phyloP scores from a whole-genome alignment of 1,140 invertebrate genomes.

The Anastrepha ludens region DNA sequence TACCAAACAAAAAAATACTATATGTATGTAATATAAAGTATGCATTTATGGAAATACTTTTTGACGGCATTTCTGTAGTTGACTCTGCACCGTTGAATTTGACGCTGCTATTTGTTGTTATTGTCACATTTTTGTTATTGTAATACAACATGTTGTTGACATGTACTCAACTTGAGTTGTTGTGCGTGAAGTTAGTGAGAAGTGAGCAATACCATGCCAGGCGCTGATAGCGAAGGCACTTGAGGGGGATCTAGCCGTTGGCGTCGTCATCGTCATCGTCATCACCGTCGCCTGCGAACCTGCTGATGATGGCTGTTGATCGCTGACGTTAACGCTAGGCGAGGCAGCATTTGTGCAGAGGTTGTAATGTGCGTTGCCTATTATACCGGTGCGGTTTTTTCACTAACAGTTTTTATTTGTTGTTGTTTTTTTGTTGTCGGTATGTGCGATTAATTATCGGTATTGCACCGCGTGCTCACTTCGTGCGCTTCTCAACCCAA shows the following conservation, averaged over 20 bases:
- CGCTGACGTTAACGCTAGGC: background rate
- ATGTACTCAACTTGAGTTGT: slow-evolving; percentile 35
- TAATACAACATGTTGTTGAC: slow-evolving; percentile 51
- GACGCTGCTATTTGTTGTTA: slow-evolving; percentile 8
- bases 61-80: slow-evolving; percentile 32
- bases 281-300: background rate
- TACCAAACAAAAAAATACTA: background rate
- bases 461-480: background rate
- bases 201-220: slow-evolving; percentile 34
- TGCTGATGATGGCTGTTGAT: background rate
- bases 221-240: background rate
- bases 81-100: background rate
- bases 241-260: background rate
- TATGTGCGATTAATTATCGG: slow-evolving; percentile 48
- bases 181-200: slow-evolving; percentile 37
- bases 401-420: background rate
- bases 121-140: slow-evolving; percentile 8
- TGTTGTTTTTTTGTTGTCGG: background rate
- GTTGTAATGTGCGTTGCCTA: background rate
- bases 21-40: background rate
- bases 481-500: background rate
- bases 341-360: background rate
- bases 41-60: background rate
- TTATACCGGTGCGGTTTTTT: background rate
- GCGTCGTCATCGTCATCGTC: background rate